Evolutionary conservation across 2,113 vertebrate species (phyloP), one percentile per base, ranked within the genome.

Genomic region (Rhinopithecus roxellana): DNA sequence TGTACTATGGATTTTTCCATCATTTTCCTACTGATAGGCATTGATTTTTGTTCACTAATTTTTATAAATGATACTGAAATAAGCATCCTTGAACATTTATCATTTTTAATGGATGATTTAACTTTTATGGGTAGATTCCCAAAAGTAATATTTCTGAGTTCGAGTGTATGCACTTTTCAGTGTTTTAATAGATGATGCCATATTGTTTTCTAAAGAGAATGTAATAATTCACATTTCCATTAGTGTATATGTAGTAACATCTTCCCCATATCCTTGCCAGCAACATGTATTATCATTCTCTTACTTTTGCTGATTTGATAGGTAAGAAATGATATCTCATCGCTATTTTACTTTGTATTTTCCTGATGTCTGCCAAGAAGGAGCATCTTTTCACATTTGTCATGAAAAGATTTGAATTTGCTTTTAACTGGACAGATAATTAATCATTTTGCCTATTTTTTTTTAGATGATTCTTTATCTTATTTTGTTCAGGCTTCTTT

Each of bases 401-500:
- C 69, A 32, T 67, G 25, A 61, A 59, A 55, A 85, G 43, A 27
- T 85, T 85, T 81, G 84, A 45, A 52, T 93, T 94, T 64, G 11
- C 64, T 88, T 95, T 75, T 61, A 18, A 4, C 35, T n/a, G 14
- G 38, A 67, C 17, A 50, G 35, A 61, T 86, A 64, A 85, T 95
- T 84, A 43, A 72, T 69, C 2, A 7, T 69, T 93, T 92, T 90
- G 45, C 35, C 23, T 18, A 35, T 35, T 79, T 89, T 79, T 83
- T 83, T 95, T 74, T 74, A 20, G n/a, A 69, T 94, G 20, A 7
- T 45, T 77, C 50, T 88, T 93, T 89, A 83, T 48, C 87, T 91
- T 94, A 35, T 89, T 95, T 94, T 93, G 23, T 86, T 77, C 78
- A 38, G 12, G 12, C 23, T 61, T 3, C 64, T 94, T 97, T 94